Conservation (phyloP, 2,797 vertebrate species). For the Neosilurus mollespiculum region DNA sequence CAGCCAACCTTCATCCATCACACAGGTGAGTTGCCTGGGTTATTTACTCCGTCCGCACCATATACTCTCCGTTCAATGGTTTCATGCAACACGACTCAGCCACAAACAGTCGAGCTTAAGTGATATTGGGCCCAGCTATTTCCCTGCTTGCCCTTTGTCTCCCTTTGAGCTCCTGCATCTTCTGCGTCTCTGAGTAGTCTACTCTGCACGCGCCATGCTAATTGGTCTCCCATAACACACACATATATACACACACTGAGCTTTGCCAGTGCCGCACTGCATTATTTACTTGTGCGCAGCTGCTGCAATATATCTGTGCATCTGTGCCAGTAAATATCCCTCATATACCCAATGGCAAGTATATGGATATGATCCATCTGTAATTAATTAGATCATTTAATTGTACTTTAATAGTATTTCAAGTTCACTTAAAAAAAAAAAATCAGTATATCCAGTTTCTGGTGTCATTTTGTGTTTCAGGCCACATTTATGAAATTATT, state of each 20-base stretch:
- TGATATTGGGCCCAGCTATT: slow-evolving; percentile 57
- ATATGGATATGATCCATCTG: not conserved
- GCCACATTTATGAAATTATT: slow-evolving; percentile 9
- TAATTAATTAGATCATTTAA: not conserved
- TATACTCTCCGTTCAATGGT: not conserved
- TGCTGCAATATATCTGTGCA: slow-evolving; percentile 20
- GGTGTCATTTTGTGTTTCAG: not conserved
- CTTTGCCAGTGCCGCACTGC: slow-evolving; percentile 26
- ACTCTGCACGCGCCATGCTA: slow-evolving; percentile 35
- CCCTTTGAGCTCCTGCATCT: slow-evolving; percentile 28
- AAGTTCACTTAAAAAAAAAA: not conserved
- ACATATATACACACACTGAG: slow-evolving; percentile 30
- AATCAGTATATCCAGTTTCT: not conserved
- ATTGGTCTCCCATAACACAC: slow-evolving; percentile 40
- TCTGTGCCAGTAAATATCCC: not conserved
- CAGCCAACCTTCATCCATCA: slow-evolving; percentile 87
- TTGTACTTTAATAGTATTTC: not conserved
- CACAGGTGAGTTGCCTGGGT: slow-evolving; percentile 78
- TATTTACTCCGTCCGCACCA: not conserved
- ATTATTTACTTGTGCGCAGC: slow-evolving; percentile 26
- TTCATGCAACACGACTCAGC: not conserved
- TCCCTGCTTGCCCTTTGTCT: slow-evolving; percentile 66
- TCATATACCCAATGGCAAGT: not conserved
- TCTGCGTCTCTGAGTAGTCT: slow-evolving; percentile 39
- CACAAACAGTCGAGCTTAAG: not conserved